Conservation (phyloP, 2,797 vertebrate genomes). For the Tamandua tetradactyla region DNA sequence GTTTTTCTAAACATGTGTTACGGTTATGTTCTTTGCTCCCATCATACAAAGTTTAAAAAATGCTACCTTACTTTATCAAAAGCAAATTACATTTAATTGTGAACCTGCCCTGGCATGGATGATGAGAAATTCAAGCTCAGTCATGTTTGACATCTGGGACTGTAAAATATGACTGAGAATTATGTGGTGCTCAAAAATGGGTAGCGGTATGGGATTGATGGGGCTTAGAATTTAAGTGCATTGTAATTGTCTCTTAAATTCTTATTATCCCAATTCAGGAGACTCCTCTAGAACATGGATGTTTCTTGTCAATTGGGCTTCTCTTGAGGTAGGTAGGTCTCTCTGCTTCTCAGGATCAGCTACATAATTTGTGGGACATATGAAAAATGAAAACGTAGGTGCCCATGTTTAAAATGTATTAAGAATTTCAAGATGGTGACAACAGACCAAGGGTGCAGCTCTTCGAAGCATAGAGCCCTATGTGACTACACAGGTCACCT, state of each 20-base stretch:
- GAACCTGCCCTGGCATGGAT: background rate
- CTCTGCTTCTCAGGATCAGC: background rate
- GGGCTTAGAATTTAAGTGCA: background rate
- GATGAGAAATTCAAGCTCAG: background rate
- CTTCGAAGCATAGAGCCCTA: background rate
- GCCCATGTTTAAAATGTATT: background rate
- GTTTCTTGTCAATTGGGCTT: background rate
- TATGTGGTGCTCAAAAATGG: background rate
- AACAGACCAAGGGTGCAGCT: no score
- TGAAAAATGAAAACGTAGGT: background rate
- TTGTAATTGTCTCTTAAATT: background rate
- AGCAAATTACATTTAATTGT: background rate
- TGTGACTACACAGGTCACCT: no score
- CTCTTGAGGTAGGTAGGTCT: background rate
- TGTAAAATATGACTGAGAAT: background rate
- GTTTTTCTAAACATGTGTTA: slow-evolving; percentile 28
- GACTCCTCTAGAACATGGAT: background rate
- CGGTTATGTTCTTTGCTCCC: background rate
- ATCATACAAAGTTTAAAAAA: background rate
- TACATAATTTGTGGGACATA: background rate
- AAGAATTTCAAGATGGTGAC: background rate
- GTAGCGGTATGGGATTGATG: no score
- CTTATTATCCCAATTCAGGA: background rate
- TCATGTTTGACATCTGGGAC: background rate
- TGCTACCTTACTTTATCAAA: background rate